Percentiles rank a stretch among this genome's conserved stretches.
These are phyloP conservation scores for Heliothis peltigera DNA, from an alignment of 2,888 invertebrate genomes.

Conservation along the genomic window DNA sequence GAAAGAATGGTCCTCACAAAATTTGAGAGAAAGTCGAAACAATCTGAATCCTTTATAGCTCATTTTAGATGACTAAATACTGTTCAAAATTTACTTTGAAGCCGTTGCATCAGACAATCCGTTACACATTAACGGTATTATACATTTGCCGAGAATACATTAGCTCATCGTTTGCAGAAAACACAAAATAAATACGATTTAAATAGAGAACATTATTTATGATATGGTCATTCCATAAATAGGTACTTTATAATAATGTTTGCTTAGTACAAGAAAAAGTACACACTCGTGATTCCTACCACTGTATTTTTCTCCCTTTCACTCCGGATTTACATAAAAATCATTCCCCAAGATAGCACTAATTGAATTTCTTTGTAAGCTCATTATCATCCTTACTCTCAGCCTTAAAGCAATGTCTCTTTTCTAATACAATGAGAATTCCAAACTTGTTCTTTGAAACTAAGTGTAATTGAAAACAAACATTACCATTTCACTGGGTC, in stretches of 20 bases:
- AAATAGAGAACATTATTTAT: too few species aligned
- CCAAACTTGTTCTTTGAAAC: conserved; percentile 11
- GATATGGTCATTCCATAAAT: too few species aligned
- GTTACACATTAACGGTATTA: too few species aligned
- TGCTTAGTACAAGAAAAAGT: too few species aligned
- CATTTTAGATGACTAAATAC: neutral
- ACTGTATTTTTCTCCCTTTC: neutral
- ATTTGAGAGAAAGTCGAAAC: neutral
- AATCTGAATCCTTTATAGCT: neutral
- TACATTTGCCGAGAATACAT: too few species aligned
- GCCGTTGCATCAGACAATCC: too few species aligned
- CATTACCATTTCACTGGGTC: conserved; percentile 33
- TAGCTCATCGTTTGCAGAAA: too few species aligned
- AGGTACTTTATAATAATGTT: too few species aligned
- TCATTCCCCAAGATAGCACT: conserved; percentile 12
- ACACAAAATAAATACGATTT: too few species aligned
- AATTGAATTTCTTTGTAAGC: conserved; percentile 36
- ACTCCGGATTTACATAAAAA: conserved; percentile 10
- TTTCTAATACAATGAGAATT: conserved; percentile 19
- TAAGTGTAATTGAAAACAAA: conserved; percentile 58
- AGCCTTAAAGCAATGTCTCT: neutral
- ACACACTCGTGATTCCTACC: too few species aligned
- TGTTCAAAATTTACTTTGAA: neutral
- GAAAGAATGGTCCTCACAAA: neutral
- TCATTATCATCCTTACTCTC: conserved; percentile 17